A percentile compares a stretch with the other conserved stretches of the same genome.
phyloP scores from a whole-genome alignment of 1,140 invertebrate genomes.

The Cotesia glomerata region DNA sequence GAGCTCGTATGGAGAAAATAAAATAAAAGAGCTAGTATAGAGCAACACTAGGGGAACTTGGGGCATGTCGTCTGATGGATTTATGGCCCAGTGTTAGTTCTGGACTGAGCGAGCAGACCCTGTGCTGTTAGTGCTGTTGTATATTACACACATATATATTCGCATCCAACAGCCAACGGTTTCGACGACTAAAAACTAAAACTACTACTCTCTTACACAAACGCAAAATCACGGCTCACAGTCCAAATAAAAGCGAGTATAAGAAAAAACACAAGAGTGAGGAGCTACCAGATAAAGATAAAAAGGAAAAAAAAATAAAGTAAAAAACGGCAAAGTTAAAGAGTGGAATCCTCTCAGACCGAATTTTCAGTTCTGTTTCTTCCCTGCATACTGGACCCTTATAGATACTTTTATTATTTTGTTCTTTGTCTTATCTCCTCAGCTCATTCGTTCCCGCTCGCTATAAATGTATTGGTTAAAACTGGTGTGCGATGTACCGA shows the following conservation, averaged over 20 bases:
- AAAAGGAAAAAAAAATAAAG: neutral
- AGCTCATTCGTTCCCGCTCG: too few species aligned
- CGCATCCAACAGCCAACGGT: neutral
- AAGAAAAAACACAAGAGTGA: neutral
- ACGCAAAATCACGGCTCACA: neutral
- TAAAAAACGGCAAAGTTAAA: neutral
- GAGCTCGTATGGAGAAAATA: conserved; percentile 13
- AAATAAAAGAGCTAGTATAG: conserved; percentile 8
- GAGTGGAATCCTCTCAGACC: conserved; percentile 9
- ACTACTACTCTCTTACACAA: neutral
- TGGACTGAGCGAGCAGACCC: neutral
- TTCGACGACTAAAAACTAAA: neutral
- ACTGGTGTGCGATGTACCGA: neutral
- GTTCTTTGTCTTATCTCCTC: neutral
- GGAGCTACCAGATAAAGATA: neutral
- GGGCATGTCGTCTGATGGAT: conserved; percentile 15
- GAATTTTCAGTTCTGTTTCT: conserved; percentile 16
- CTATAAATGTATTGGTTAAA: too few species aligned
- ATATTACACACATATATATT: too few species aligned
- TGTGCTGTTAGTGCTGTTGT: neutral
- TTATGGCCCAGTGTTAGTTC: conserved; percentile 8
- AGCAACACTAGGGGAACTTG: neutral
- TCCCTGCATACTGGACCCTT: conserved; percentile 10
- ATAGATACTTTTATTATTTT: neutral
- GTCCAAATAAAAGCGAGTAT: neutral